Percentiles rank a stretch among this genome's conserved stretches.
phyloP scores from a whole-genome alignment of 2,888 invertebrate genomes.

The Callosobruchus maculatus region DNA sequence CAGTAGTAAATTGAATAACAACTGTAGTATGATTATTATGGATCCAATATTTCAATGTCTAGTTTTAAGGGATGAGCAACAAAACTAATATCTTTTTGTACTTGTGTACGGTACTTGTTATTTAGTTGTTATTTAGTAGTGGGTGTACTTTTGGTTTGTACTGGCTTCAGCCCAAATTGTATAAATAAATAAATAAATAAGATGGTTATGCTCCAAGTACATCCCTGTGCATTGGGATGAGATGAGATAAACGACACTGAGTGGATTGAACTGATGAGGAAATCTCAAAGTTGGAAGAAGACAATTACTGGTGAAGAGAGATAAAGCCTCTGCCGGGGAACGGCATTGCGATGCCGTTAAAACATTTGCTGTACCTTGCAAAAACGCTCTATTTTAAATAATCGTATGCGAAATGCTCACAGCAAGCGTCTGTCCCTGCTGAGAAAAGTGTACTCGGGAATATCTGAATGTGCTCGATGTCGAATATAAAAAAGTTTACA shows the following conservation, averaged over 20 bases:
- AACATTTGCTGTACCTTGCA: constrained; percentile 20
- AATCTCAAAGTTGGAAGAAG: constrained; percentile 43
- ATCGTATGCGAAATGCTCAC: not conserved
- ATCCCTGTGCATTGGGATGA: constrained; percentile 29
- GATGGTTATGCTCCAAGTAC: not conserved
- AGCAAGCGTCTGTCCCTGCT: not conserved
- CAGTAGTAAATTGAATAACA: too few species aligned
- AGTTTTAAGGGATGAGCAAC: too few species aligned
- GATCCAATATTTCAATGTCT: too few species aligned
- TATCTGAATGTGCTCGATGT: not conserved
- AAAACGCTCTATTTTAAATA: constrained; percentile 9
- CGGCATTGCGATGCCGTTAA: constrained; percentile 13
- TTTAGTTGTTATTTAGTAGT: too few species aligned
- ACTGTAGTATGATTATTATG: too few species aligned
- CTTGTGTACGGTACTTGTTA: too few species aligned
- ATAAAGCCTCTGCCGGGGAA: constrained; percentile 27
- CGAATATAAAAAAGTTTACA: not conserved
- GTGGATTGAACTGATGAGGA: constrained; percentile 46
- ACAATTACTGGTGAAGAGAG: constrained; percentile 40
- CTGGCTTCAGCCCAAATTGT: too few species aligned
- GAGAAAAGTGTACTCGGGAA: not conserved
- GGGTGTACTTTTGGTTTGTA: too few species aligned
- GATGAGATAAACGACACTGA: constrained; percentile 45
- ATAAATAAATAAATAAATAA: too few species aligned
- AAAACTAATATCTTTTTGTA: too few species aligned